These are phyloP conservation scores for Anagyrus pseudococci DNA, from an alignment of 2,888 invertebrate species.

Conservation along the genomic window DNA sequence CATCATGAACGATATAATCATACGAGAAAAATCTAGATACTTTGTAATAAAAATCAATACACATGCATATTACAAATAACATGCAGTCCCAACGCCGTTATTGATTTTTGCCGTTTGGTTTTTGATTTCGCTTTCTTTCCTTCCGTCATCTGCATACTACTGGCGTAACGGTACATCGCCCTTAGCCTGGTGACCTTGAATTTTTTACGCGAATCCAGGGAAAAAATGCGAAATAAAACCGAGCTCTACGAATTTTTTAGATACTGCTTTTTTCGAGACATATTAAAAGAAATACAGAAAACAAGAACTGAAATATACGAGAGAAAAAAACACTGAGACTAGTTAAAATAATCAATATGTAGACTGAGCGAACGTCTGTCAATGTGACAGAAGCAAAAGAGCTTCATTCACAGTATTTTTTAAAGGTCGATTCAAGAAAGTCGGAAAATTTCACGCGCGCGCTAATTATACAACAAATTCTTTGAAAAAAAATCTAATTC, in stretches of 20 bases:
- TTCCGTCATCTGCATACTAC: not conserved
- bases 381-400: conserved; percentile 19
- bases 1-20: conserved; percentile 61
- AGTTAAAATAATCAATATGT: conserved; percentile 30
- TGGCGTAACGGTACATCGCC: not conserved
- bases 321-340: conserved; percentile 25
- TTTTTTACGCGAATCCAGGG: conserved; percentile 7
- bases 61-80: conserved; percentile 54
- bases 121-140: conserved; percentile 25
- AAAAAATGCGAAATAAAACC: conserved; percentile 24
- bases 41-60: conserved; percentile 57
- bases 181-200: conserved; percentile 27
- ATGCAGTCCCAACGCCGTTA: conserved; percentile 56
- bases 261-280: conserved; percentile 28
- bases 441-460: not conserved
- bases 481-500: conserved; percentile 27
- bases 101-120: conserved; percentile 60
- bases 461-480: conserved; percentile 20
- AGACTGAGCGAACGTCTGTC: conserved; percentile 34
- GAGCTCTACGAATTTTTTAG: conserved; percentile 32
- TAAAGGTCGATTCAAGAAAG: conserved; percentile 16
- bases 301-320: not conserved
- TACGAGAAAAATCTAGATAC: conserved; percentile 57
- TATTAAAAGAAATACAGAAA: not conserved
- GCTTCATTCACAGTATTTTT: conserved; percentile 26